Base-by-base conservation (phyloP, 2,797 vertebrate genomes). In the Xiphophorus birchmanni region DNA sequence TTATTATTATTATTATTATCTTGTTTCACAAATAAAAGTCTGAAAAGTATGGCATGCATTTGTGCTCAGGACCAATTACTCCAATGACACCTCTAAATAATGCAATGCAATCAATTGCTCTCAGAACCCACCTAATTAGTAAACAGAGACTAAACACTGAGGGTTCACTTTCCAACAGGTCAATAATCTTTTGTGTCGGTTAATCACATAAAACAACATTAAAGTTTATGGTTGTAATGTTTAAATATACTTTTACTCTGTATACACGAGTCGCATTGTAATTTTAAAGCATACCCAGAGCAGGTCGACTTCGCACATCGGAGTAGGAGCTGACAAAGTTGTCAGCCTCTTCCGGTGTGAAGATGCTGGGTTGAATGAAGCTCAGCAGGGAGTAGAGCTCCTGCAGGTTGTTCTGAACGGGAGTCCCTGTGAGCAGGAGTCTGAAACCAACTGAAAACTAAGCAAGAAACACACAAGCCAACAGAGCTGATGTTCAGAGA, bases 381-480 rank as follows among this genome's bases (percentile, higher is more conserved):
- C 89, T 95, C 81, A 99, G 96, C 79, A 99, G 95, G 9, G 98
- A 96, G 91, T 98, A 98, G 73, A 99, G 95, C 79, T 99, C 98
- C 83, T 94, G 95, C 7, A 99, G 96, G 89, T 93, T 98, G 93
- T 99, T 99, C 96, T 99, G 98, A 89, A 99, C 94, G 10, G 98
- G 98, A 5, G 98, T 99, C 54, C 98, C 98, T 0, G 98, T 99
- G 84, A 99, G 92, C 75, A 99, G 94, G 54, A 99, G 93, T 71
- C 89, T 94, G 92, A 98, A 99, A 48, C 93, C 94, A 65, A 95
- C 82, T 42, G 96, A 95, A 85, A 98, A 97, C 98, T 99, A 83
- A 84, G 86, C 26, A 29, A 74, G 35, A 76, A 67, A 78, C 0
- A 2, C 1, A 75, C 10, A 73, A 37, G 44, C 5, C 60, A 69